Percentiles rank a stretch among this genome's conserved stretches.
Conservation (phyloP, 2,888 invertebrate species). For the Spisula subtruncata region DNA sequence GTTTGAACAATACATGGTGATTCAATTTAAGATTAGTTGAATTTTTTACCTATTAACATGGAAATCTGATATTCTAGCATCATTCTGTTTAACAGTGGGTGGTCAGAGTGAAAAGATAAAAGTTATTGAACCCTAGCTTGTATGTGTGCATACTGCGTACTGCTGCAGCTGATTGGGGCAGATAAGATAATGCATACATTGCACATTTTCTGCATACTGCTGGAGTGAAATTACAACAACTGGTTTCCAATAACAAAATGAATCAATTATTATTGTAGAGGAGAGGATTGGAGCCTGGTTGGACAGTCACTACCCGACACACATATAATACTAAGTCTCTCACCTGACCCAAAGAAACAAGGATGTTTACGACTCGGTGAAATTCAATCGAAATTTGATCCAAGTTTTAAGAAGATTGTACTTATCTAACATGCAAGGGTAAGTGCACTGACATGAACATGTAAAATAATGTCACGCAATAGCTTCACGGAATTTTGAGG, state of each 20-base stretch:
- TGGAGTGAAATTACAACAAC: background rate
- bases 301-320: background rate
- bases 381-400: background rate
- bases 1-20: conserved; percentile 8
- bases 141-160: conserved; percentile 4
- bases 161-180: background rate
- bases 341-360: background rate
- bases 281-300: background rate
- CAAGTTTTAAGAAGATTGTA: background rate
- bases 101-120: conserved; percentile 12
- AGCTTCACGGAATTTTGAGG: too few species aligned
- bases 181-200: background rate
- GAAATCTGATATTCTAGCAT: background rate
- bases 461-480: too few species aligned
- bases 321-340: background rate
- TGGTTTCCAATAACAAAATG: background rate
- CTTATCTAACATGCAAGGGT: background rate
- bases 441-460: too few species aligned
- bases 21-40: conserved; percentile 6
- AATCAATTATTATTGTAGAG: background rate
- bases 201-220: background rate
- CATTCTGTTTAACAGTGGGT: conserved; percentile 16
- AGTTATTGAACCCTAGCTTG: background rate
- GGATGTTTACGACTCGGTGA: background rate
- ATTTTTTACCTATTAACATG: background rate